Percentiles rank a stretch among this genome's conserved stretches.
Conservation (phyloP, 2,888 invertebrate genomes). For the Conops quadrifasciatus region DNA sequence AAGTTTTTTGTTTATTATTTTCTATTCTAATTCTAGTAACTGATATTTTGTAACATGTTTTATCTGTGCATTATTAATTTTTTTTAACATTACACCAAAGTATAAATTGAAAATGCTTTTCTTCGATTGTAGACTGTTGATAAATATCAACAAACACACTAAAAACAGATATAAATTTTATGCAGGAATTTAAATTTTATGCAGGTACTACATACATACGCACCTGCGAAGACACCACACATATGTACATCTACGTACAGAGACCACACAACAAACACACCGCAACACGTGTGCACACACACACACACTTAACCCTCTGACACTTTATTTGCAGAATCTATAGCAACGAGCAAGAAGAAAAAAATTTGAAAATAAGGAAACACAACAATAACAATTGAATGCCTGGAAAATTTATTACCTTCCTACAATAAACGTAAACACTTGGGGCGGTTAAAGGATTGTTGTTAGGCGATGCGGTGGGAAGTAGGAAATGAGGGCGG, state of each 20-base stretch:
- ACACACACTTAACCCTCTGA: not conserved
- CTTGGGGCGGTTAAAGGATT: not conserved
- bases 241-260: not conserved
- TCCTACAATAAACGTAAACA: not conserved
- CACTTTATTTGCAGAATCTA: not conserved
- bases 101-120: too few species aligned
- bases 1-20: too few species aligned
- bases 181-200: conserved; percentile 20
- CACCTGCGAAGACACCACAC: not conserved
- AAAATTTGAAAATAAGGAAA: not conserved
- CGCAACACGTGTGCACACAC: not conserved
- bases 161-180: not conserved
- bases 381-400: conserved; percentile 5
- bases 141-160: too few species aligned
- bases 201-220: not conserved
- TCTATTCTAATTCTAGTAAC: too few species aligned
- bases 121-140: too few species aligned
- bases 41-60: too few species aligned
- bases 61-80: too few species aligned
- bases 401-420: conserved; percentile 13
- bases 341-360: not conserved
- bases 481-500: not conserved
- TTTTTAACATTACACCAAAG: too few species aligned
- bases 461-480: not conserved
- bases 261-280: not conserved